phyloP scores from a whole-genome alignment of 2,888 invertebrate species.

The Acrocyrtus sp. region DNA sequence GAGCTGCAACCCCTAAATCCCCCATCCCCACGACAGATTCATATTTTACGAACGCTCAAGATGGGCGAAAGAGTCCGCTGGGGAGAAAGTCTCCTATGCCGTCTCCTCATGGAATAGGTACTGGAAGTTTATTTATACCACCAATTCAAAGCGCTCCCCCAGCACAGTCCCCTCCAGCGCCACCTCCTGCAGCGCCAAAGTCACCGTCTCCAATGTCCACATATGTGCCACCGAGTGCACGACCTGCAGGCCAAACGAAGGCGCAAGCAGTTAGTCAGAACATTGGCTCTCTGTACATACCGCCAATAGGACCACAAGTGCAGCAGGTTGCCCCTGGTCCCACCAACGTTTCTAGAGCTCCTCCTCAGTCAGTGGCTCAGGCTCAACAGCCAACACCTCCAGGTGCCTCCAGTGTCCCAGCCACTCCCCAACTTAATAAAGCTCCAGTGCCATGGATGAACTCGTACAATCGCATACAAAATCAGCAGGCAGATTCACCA shows the following conservation, averaged over 20 bases:
- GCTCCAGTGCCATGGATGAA: conserved; percentile 74
- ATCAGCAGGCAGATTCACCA: conserved; percentile 64
- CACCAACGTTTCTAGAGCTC: background rate
- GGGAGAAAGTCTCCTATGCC: conserved; percentile 35
- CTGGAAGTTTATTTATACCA: conserved; percentile 55
- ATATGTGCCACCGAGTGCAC: conserved; percentile 38
- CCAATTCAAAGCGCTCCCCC: conserved; percentile 35
- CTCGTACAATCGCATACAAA: conserved; percentile 67
- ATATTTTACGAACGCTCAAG: conserved; percentile 11
- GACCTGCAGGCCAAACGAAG: conserved; percentile 53
- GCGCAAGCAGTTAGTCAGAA: conserved; percentile 60
- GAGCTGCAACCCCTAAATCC: conserved; percentile 59
- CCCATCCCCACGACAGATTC: conserved; percentile 36
- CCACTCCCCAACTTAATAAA: conserved; percentile 68
- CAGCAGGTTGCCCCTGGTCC: background rate
- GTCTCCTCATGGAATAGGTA: conserved; percentile 41
- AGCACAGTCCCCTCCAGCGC: conserved; percentile 15
- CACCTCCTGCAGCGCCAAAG: conserved; percentile 32
- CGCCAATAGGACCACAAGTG: conserved; percentile 60
- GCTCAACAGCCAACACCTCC: conserved; percentile 22
- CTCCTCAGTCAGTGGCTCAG: conserved; percentile 35
- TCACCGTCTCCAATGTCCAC: conserved; percentile 20
- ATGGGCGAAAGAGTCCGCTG: conserved; percentile 28
- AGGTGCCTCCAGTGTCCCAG: conserved; percentile 20
- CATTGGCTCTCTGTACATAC: conserved; percentile 65